phyloP scores from a whole-genome alignment of 1,140 invertebrate species.

The Zaprionus inermis region DNA sequence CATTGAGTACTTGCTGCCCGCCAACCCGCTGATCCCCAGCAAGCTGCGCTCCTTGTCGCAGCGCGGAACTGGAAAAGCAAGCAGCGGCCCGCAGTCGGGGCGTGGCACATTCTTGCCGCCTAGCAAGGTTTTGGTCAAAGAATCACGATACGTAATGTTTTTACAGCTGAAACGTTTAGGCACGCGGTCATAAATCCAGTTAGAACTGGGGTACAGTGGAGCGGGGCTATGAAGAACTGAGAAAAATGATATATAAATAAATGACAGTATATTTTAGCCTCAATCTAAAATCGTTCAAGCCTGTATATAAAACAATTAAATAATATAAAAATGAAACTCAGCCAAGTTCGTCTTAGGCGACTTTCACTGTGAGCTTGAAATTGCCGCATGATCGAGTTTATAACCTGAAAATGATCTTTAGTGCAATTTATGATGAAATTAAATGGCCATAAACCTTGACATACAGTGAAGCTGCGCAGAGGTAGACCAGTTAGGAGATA shows the following conservation, averaged over 20 bases:
- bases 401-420: conserved; percentile 7
- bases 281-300: background rate
- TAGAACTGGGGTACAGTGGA: background rate
- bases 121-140: conserved; percentile 51
- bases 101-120: conserved; percentile 60
- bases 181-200: conserved; percentile 5
- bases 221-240: background rate
- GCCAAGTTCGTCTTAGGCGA: background rate
- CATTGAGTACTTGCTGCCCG: background rate
- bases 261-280: too few relatives aligned
- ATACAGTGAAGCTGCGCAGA: background rate
- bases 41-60: conserved; percentile 37
- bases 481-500: background rate
- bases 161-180: conserved; percentile 8
- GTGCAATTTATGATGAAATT: conserved; percentile 25
- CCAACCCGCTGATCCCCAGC: conserved; percentile 23
- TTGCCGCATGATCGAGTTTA: conserved; percentile 13
- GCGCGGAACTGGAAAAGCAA: conserved; percentile 39
- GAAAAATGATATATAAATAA: background rate
- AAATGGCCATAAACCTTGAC: conserved; percentile 15
- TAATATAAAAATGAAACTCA: background rate
- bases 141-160: background rate
- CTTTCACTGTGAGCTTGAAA: conserved; percentile 9
- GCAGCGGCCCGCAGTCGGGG: conserved; percentile 18
- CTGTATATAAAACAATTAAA: background rate